These are phyloP conservation scores for Diabrotica balteata DNA, from an alignment of 2,888 invertebrate species.

Conservation along the genomic window DNA sequence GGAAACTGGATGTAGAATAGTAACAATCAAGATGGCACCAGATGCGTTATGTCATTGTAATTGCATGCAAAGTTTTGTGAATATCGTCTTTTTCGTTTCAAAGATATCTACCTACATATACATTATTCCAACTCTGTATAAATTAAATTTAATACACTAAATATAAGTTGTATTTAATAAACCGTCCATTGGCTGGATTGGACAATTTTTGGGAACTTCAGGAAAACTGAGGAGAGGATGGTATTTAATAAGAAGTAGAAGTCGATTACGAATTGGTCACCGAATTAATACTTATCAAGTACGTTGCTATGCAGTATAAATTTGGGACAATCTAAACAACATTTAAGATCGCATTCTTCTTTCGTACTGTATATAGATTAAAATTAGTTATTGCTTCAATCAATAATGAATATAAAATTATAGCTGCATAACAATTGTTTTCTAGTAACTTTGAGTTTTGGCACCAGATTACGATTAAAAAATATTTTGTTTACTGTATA, in stretches of 20 bases:
- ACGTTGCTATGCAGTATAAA: conserved; percentile 48
- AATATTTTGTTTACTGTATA: conserved; percentile 46
- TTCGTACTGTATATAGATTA: conserved; percentile 10
- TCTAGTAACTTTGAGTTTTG: conserved; percentile 59
- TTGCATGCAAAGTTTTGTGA: too few species aligned
- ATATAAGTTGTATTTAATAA: too few species aligned
- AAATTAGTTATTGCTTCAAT: conserved; percentile 44
- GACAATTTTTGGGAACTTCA: conserved; percentile 17
- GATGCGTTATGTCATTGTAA: too few species aligned
- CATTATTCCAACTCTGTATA: too few species aligned
- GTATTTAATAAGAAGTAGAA: conserved; percentile 46
- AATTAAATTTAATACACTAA: too few species aligned
- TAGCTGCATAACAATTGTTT: conserved; percentile 49
- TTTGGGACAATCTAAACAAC: conserved; percentile 37
- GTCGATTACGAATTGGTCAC: conserved; percentile 48
- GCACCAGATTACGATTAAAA: conserved; percentile 58
- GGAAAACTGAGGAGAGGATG: conserved; percentile 25
- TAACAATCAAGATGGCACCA: too few species aligned
- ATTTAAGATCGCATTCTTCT: conserved; percentile 26
- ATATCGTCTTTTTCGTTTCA: too few species aligned
- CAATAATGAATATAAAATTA: conserved; percentile 42
- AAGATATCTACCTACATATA: too few species aligned
- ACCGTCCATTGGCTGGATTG: background rate
- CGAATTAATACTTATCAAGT: conserved; percentile 43
- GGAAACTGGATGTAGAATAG: too few species aligned